Percentiles rank a stretch among this genome's conserved stretches.
phyloP scores from a whole-genome alignment of 2,113 vertebrate genomes.

The Periophthalmodon schlosseri region DNA sequence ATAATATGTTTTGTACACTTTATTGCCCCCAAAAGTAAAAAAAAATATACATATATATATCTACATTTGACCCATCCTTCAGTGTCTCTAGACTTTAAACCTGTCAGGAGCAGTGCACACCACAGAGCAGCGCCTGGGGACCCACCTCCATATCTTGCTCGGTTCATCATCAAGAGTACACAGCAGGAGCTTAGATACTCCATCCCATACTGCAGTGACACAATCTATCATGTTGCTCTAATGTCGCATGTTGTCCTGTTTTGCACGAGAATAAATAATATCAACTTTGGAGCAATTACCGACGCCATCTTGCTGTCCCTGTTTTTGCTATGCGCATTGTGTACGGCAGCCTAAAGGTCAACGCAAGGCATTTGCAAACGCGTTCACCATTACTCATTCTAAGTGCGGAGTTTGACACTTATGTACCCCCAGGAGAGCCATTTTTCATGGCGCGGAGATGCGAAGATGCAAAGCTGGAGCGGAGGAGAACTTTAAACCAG shows the following conservation, averaged over 20 bases:
- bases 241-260: slow-evolving; percentile 40
- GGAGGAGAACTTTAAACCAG: slow-evolving; percentile 22
- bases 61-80: neutral
- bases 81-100: neutral
- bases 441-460: slow-evolving; percentile 59
- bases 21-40: neutral
- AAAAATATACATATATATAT: too few relatives aligned
- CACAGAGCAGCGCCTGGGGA: too few relatives aligned
- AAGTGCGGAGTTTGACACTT: slow-evolving; percentile 68
- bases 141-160: neutral
- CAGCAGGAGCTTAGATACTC: neutral
- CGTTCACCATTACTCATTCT: slow-evolving; percentile 71
- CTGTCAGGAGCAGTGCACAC: too few relatives aligned
- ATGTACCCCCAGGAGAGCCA: slow-evolving; percentile 51
- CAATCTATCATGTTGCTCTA: slow-evolving; percentile 37
- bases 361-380: slow-evolving; percentile 58
- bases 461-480: slow-evolving; percentile 36
- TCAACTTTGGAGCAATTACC: slow-evolving; percentile 67
- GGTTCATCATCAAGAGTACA: neutral
- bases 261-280: slow-evolving; percentile 39
- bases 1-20: too few relatives aligned
- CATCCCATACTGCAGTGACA: neutral
- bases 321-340: slow-evolving; percentile 46
- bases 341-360: slow-evolving; percentile 71
- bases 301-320: slow-evolving; percentile 17